A percentile compares a stretch with the other conserved stretches of the same genome.
These are phyloP conservation scores for Ricordea florida DNA, from an alignment of 92 coral and sea anemone species.

Conservation along the genomic window DNA sequence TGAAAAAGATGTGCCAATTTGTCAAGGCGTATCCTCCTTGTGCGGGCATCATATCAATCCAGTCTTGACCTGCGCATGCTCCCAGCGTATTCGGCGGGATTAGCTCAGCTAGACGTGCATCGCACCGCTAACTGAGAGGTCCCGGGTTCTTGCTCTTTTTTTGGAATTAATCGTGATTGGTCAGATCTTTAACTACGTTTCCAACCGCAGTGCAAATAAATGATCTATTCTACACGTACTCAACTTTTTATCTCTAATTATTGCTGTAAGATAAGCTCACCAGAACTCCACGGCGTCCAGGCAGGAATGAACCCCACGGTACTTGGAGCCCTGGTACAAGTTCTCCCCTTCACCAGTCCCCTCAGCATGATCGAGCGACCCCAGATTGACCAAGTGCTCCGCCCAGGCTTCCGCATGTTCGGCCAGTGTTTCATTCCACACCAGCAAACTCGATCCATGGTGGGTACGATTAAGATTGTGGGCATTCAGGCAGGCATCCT, in stretches of 20 bases:
- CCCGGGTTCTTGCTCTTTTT: too few species aligned
- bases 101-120: too few species aligned
- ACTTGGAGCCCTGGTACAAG: neutral
- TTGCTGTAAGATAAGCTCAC: constrained; percentile 27
- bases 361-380: neutral
- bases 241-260: too few species aligned
- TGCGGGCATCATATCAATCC: too few species aligned
- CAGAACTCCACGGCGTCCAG: constrained; percentile 38
- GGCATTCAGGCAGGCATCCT: constrained; percentile 10
- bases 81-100: too few species aligned
- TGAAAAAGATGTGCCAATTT: too few species aligned
- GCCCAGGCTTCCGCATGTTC: constrained; percentile 25
- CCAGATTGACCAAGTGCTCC: neutral
- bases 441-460: constrained; percentile 6
- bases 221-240: neutral
- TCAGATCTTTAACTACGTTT: too few species aligned
- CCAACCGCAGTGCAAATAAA: too few species aligned
- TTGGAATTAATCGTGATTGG: too few species aligned
- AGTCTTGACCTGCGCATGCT: too few species aligned
- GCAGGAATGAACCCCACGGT: neutral
- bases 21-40: too few species aligned
- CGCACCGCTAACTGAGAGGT: too few species aligned
- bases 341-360: constrained; percentile 17
- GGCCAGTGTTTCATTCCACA: constrained; percentile 7
- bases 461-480: constrained; percentile 11